These are phyloP conservation scores for Embiotoca jacksoni DNA, from an alignment of 2,113 vertebrate species.

Conservation along the genomic window DNA sequence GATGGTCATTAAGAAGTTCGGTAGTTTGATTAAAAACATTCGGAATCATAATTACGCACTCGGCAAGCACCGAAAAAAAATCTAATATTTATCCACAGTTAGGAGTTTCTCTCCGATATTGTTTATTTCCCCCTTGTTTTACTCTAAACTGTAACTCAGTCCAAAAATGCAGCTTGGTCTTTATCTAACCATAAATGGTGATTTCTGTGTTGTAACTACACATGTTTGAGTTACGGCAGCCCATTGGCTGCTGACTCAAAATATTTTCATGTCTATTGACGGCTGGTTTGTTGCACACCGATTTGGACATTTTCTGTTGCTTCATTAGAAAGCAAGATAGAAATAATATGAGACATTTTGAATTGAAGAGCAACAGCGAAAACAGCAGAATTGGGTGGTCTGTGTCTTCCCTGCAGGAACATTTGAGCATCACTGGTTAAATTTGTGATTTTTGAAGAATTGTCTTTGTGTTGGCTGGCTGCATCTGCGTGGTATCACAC, in stretches of 20 bases:
- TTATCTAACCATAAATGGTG: constrained; percentile 32
- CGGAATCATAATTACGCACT: neutral
- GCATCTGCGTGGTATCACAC: constrained; percentile 21
- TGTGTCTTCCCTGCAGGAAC: constrained; percentile 21
- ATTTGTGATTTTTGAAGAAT: constrained; percentile 4
- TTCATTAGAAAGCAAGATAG: neutral
- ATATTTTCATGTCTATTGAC: neutral
- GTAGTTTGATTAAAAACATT: neutral
- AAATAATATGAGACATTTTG: neutral
- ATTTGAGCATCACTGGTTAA: constrained; percentile 7
- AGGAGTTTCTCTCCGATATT: neutral
- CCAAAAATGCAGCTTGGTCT: neutral
- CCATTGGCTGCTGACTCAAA: constrained; percentile 10
- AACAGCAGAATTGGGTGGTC: constrained; percentile 5
- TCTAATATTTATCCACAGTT: constrained; percentile 4
- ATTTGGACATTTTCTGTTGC: neutral
- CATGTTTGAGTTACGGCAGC: neutral
- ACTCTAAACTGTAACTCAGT: constrained; percentile 37
- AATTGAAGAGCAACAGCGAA: neutral
- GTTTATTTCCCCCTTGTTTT: constrained; percentile 41
- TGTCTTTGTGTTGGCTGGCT: constrained; percentile 14
- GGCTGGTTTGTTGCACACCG: neutral
- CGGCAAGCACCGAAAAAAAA: neutral
- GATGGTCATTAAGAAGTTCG: too few species aligned
- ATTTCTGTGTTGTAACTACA: neutral